Evolutionary conservation across 53 echinoderm and acorn worm species (phyloP).

Genomic region (Paracentrotus lividus): DNA sequence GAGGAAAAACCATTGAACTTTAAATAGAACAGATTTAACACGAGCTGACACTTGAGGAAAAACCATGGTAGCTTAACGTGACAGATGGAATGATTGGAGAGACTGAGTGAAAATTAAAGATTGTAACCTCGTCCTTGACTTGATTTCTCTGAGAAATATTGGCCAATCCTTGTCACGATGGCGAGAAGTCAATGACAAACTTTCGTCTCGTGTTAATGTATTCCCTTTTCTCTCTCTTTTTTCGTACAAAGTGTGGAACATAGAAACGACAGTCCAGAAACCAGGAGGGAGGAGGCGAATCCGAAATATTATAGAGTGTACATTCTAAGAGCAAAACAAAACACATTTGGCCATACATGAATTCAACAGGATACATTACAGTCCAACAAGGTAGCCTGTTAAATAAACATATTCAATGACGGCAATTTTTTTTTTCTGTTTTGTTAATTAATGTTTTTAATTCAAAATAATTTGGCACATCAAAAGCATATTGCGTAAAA

Average conservation of each 20-base stretch:
- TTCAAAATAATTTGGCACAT: too few species aligned
- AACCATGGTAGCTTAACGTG: background rate
- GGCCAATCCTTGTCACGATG: slow-evolving; percentile 40
- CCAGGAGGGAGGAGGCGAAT: background rate
- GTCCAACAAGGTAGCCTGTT: too few species aligned
- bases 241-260: background rate
- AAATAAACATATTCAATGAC: too few species aligned
- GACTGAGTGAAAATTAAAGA: slow-evolving; percentile 44
- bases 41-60: slow-evolving; percentile 50
- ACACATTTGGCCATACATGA: too few species aligned
- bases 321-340: too few species aligned
- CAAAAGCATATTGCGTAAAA: too few species aligned
- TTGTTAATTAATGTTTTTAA: too few species aligned
- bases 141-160: slow-evolving; percentile 45
- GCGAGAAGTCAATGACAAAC: background rate
- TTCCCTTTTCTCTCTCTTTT: too few species aligned
- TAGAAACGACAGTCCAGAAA: background rate
- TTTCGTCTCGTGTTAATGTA: background rate
- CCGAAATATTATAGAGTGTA: too few species aligned
- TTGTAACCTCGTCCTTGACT: slow-evolving; percentile 23
- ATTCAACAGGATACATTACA: too few species aligned
- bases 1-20: slow-evolving; percentile 14
- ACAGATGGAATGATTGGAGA: slow-evolving; percentile 29
- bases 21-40: slow-evolving; percentile 23
- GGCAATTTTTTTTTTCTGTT: too few species aligned